Evolutionary conservation across 1,140 invertebrate genomes (phyloP).

Genomic region (Drosophila ohnishii): DNA sequence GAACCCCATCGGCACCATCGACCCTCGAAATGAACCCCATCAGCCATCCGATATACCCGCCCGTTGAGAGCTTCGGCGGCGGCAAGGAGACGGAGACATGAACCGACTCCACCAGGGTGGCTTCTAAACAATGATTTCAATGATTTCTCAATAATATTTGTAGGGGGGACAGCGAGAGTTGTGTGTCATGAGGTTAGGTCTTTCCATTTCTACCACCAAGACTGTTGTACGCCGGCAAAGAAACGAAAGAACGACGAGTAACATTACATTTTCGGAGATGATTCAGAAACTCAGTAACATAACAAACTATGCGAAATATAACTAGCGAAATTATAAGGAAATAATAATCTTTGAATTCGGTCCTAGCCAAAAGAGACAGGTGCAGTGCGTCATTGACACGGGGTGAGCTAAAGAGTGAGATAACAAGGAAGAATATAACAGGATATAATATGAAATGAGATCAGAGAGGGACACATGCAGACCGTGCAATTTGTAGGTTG

Average conservation of each 20-base stretch:
- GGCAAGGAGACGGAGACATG: conserved; percentile 92
- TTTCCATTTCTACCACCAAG: conserved; percentile 46
- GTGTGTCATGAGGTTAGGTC: conserved; percentile 53
- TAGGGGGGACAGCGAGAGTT: conserved; percentile 52
- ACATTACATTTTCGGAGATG: conserved; percentile 34
- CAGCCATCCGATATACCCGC: conserved; percentile 85
- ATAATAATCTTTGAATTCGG: conserved; percentile 31
- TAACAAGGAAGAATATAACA: background rate
- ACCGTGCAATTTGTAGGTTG: conserved; percentile 79
- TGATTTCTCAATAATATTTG: conserved; percentile 82
- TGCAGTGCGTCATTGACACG: conserved; percentile 38
- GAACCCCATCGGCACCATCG: conserved; percentile 91
- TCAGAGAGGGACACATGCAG: conserved; percentile 51
- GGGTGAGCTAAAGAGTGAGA: conserved; percentile 43
- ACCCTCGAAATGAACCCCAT: conserved; percentile 93
- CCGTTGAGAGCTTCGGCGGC: conserved; percentile 88
- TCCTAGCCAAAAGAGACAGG: conserved; percentile 35
- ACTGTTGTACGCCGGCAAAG: conserved; percentile 28
- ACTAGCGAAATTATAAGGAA: conserved; percentile 46
- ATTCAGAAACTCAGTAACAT: conserved; percentile 23
- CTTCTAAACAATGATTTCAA: conserved; percentile 67
- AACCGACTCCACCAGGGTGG: conserved; percentile 19
- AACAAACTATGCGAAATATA: conserved; percentile 37
- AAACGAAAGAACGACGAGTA: conserved; percentile 13
- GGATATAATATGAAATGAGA: background rate